Conservation (phyloP, 64 coral and sea anemone genomes). For the Stichodactyla helianthus region DNA sequence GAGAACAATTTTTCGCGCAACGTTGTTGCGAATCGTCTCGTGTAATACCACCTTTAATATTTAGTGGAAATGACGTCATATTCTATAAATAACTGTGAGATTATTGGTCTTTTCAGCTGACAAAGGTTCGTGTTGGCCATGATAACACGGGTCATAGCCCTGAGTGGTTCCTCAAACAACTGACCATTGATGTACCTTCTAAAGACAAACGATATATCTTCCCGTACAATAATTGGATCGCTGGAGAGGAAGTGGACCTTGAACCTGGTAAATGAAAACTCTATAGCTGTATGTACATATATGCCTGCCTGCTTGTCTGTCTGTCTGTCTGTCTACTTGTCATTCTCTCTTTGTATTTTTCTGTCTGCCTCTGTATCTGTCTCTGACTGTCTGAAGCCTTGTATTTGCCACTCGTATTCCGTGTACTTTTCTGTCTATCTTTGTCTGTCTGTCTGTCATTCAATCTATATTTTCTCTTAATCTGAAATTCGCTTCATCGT, state of each 20-base stretch:
- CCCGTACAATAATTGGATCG: conserved; percentile 85
- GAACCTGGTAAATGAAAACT: conserved; percentile 54
- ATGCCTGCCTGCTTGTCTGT: too few relatives aligned
- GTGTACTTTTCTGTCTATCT: too few relatives aligned
- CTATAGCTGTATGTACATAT: too few relatives aligned
- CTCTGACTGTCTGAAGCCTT: background rate
- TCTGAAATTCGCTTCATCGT: background rate
- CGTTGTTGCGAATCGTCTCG: too few relatives aligned
- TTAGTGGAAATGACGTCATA: too few relatives aligned
- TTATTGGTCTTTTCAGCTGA: conserved; percentile 50
- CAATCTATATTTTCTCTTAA: too few relatives aligned
- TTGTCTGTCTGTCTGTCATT: background rate
- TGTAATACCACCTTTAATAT: too few relatives aligned
- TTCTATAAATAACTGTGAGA: background rate
- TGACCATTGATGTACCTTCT: conserved; percentile 71
- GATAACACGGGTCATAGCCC: conserved; percentile 74
- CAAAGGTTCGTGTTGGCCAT: conserved; percentile 73
- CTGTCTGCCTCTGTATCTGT: background rate
- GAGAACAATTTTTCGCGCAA: too few relatives aligned
- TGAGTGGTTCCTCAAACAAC: conserved; percentile 79
- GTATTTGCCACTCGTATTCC: too few relatives aligned
- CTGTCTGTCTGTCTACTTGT: too few relatives aligned
- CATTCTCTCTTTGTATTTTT: too few relatives aligned
- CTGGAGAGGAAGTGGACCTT: conserved; percentile 71
- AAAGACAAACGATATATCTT: conserved; percentile 65